Base-by-base conservation (phyloP, 2,113 vertebrate species). In the Hippocampus barbouri region DNA sequence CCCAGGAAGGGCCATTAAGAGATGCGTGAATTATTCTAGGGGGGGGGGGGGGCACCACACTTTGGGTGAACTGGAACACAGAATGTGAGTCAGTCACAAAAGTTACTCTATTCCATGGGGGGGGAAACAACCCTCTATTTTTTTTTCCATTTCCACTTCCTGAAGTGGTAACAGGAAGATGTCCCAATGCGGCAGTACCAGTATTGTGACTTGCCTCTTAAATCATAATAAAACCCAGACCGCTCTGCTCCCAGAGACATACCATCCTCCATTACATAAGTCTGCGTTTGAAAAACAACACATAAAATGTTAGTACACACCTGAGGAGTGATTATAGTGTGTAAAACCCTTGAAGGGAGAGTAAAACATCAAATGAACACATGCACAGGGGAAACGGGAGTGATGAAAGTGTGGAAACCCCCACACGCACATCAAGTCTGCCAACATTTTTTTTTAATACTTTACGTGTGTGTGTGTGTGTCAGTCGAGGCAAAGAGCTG, bases 271-370 rank as follows among this genome's bases (percentile, higher is more conserved):
- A 85, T 73, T 62, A 72, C 67, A 80, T 78, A 69, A 75, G 75
- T 73, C 76, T 72, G 78, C 74, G 82, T 65, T 79, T 71, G 74
- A 85, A 83, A 53, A 76, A 76, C 80, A 79, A 65, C 73, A 45
- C 54, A 30, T 76, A 73, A 80, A 84, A 89, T 81, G 80, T 82
- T 77, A 79, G 54, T 76, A 69, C 68, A 69, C 74, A 81, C 82
- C 70, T 81, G 76, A 80, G 62, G 66, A 73, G 64, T 86, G 79
- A 86, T 83, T 76, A 85, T 68, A 81, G 67, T 8, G 49, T 78
- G 66, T 49, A 59, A 74, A 73, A 76, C 73, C 62, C 72, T 73
- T 81, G 56, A 81, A 79, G 71, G 57, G 38, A 74, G 74, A 68
- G 67, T 70, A 76, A 84, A 82, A 78, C 66, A 59, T 74, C 72